phyloP scores from a whole-genome alignment of 2,113 vertebrate genomes.

The Merops nubicus region DNA sequence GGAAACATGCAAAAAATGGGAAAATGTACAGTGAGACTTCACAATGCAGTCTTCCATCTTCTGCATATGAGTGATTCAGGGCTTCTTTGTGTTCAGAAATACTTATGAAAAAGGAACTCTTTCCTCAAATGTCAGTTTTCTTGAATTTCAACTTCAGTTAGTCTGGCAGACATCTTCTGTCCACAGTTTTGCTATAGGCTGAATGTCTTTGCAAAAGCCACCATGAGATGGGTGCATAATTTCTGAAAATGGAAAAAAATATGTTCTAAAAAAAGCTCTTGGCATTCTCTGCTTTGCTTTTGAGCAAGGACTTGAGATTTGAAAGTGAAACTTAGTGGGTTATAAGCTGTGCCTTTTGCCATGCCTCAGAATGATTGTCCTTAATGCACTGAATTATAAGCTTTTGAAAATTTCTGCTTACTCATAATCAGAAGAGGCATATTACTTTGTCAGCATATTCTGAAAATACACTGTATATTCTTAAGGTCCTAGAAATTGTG shows the following conservation, averaged over 20 bases:
- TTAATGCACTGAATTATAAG: slow-evolving; percentile 35
- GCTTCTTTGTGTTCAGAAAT: background rate
- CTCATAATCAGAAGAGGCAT: slow-evolving; percentile 35
- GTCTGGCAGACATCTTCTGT: background rate
- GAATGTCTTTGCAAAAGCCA: background rate
- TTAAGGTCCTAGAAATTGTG: slow-evolving; percentile 44
- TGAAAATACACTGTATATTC: slow-evolving; percentile 26
- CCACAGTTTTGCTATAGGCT: background rate
- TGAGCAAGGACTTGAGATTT: background rate
- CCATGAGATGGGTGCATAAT: background rate
- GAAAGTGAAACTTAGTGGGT: background rate
- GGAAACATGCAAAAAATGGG: background rate
- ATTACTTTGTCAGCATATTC: slow-evolving; percentile 53
- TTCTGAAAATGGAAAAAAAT: background rate
- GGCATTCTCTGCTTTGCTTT: background rate
- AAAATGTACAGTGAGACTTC: background rate
- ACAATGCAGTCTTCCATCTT: background rate
- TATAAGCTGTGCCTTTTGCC: slow-evolving; percentile 23
- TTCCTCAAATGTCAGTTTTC: background rate
- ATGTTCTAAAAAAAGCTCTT: background rate
- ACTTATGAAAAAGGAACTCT: background rate
- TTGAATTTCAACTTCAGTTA: background rate
- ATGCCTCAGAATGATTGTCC: background rate
- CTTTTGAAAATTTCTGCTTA: slow-evolving; percentile 55
- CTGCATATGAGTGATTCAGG: background rate